Evolutionary conservation across 2,888 invertebrate genomes (phyloP), one percentile per base, ranked within the genome.

Genomic region (Hemithea aestivaria): DNA sequence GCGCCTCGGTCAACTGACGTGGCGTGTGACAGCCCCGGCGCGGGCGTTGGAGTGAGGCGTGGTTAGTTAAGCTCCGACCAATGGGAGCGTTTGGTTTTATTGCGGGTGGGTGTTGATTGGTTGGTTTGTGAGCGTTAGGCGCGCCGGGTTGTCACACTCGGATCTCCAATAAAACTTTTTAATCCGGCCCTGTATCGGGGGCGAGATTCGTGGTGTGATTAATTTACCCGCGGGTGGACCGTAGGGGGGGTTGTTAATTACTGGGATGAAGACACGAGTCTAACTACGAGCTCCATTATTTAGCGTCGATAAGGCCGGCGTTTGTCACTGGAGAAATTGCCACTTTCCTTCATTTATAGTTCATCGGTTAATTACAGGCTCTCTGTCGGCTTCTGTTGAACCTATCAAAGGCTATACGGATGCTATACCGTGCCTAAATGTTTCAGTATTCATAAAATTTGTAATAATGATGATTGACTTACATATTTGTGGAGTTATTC

Each of bases 141-240:
- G 77, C 62, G 72, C 54, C 76, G 61, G 71, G 65, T 58, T 80
- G 81, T 79, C 81, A 78, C 71, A 72, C 68, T 68, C 61, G 63
- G 67, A 68, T 73, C 76, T 79, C 84, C 84, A 87, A 87, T 87
- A 85, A 85, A 85, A 85, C 77, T 84, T 83, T 83, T 84, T 84
- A 85, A 84, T 84, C 84, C 79, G 77, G 64, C 66, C 66, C 73
- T 66, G 78, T 73, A 79, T 77, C 76, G 83, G 82, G 83, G 82
- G 81, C 79, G 78, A 78, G 84, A 84, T 84, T 81, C 79, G 73
- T 81, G 70, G 84, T 81, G 84, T 87, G 85, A 87, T 87, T 87
- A 87, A 85, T 87, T 83, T 83, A 79, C 58, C 58, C 49, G 65
- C 58, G 66, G 45, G 60, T 61, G 48, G 61, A 51, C 40, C 35